Base-by-base conservation (phyloP, 2,113 vertebrate species). In the Pelvicachromis taeniatus region DNA sequence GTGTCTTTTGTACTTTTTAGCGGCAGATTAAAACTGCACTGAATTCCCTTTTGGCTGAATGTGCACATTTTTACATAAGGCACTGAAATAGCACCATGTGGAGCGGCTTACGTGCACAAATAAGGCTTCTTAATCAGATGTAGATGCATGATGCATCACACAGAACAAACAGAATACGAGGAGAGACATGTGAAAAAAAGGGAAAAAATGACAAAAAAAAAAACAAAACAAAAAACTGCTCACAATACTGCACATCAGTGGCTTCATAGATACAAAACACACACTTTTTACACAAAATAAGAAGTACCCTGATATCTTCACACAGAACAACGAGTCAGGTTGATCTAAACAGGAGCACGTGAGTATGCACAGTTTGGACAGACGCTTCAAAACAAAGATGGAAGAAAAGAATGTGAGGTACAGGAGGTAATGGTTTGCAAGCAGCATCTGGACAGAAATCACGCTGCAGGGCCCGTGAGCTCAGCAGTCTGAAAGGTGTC, bases 221-320 rank as follows among this genome's bases (percentile, higher is more conserved):
- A 48, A 48, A 19, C 48, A 26, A 35, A n/a, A n/a, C n/a, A n/a
- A n/a, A n/a, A 17, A 29, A 29, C 42, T 40, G 33, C 50, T 77
- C n/a, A 84, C 4, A 87, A 73, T 83, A 53, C 50, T 78, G 50
- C 40, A 70, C 61, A 79, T 75, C 82, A 78, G 23, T 82, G 40
- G 23, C 9, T 35, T 42, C 81, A 82, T 40, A 89, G 6, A 80
- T 40, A 50, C 53, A 84, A 80, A 88, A 48, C 55, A n/a, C 14
- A 23, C 19, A 29, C 42, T 31, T 50, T 65, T 70, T 16, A 59
- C 59, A 88, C 23, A 85, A 92, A 65, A 80, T 59, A 79, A 81
- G 63, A 87, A 84, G 93, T 93, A 93, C 93, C 93, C 93, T 95
- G 92, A 94, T 91, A 82, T 81, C 80, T 75, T 85, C 35, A 85